Evolutionary conservation across 1,140 invertebrate genomes (phyloP).

Genomic region (Drosophila albomicans): DNA sequence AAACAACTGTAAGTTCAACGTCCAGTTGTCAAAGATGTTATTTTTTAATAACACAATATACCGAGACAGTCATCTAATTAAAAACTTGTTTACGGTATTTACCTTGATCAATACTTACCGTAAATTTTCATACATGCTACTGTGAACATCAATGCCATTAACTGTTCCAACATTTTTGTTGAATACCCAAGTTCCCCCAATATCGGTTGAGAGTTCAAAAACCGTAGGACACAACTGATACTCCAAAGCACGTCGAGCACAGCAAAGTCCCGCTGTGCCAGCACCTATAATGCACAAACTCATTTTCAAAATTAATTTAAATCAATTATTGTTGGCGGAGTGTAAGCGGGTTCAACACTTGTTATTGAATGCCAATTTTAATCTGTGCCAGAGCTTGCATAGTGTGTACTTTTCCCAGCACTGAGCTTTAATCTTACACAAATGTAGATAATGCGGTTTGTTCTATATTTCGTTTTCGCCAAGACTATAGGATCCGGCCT

Average conservation of each 20-base stretch:
- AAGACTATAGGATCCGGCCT: not conserved
- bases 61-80: not conserved
- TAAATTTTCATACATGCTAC: conserved; percentile 91
- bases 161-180: conserved; percentile 88
- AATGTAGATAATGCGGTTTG: not conserved
- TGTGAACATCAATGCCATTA: conserved; percentile 93
- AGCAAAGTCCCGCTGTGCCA: conserved; percentile 91
- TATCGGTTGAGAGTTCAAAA: conserved; percentile 90
- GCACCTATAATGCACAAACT: conserved; percentile 89
- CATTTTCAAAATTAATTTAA: conserved; percentile 26
- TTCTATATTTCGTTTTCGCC: not conserved
- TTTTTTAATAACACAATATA: not conserved
- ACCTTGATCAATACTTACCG: conserved; percentile 46
- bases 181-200: conserved; percentile 97
- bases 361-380: not conserved
- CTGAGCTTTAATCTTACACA: not conserved
- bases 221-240: conserved; percentile 88
- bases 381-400: not conserved
- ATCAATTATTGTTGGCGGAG: not conserved
- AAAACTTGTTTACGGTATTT: not conserved
- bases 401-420: not conserved
- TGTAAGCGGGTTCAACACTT: not conserved
- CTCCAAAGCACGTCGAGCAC: conserved; percentile 87
- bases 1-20: not conserved
- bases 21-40: not conserved